Evolutionary conservation across 2,113 vertebrate species (phyloP), one percentile per base, ranked within the genome.

Genomic region (Hemichromis elongatus): DNA sequence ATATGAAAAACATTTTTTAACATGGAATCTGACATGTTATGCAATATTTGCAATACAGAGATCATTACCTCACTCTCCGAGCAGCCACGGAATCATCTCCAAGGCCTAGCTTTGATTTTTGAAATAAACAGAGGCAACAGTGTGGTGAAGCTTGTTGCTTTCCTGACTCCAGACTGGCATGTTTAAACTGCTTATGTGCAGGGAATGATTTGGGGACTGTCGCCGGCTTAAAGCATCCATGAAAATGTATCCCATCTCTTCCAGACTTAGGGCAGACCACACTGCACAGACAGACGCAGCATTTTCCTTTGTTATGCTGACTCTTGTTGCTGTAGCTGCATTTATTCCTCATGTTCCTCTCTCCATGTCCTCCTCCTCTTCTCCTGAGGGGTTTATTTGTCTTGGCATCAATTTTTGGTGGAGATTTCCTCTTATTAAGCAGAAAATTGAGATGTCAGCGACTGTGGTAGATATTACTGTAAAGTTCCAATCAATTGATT

Each of bases 251-350:
- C 87, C 73, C 68, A 80, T 68, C 75, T 83, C 30, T 21, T 84
- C 88, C 89, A 87, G 82, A 91, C 81, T 77, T 68, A 56, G 85
- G 63, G 63, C 45, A 77, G 84, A 91, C 93, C 91, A 75, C 87
- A 90, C n/a, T 47, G 79, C 30, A 19, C 86, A 86, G 61, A 86
- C 86, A 78, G 59, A 88, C 75, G 35, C 80, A 86, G 86, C 77
- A 80, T 83, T 91, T 93, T 89, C 75, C 88, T 87, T 89, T 93
- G 84, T 93, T 92, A 63, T 87, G 88, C 77, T 86, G 86, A 84
- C 82, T 61, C 47, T 83, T 86, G 85, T 87, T 92, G 89, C 86
- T 83, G 87, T 77, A 73, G 87, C 66, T 89, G 86, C 90, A 80
- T 81, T 92, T 85, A 70, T 91, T 79, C 79, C 89, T 81, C 63